Evolutionary conservation across 2,113 vertebrate genomes (phyloP), one percentile per base, ranked within the genome.

Genomic region (Carassius gibelio): DNA sequence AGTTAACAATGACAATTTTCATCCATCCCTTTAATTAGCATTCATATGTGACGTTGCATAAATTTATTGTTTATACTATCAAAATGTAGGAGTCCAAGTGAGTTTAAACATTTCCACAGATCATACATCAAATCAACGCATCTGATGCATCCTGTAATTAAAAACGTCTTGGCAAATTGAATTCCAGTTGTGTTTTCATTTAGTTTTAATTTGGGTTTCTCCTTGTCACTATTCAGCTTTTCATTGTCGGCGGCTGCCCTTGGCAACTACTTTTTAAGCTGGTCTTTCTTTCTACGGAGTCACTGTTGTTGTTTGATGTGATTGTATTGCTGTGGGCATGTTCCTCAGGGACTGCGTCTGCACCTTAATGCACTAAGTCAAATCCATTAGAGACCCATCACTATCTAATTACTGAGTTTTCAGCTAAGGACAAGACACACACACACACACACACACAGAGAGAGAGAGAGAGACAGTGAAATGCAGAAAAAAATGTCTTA

Each of bases 381-480:
- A 88, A 88, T 88, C 84, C 76, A 81, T 88, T 88, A 57, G 76
- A 75, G 50, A 59, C 59, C 69, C 61, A 88, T 83, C 81, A 86
- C 62, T 42, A 83, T 85, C 74, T 85, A 83, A 80, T 86, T 88
- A 79, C 84, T 81, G 50, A 79, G 64, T 82, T 83, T 82, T 72
- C 57, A 66, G 62, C 85, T 76, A 69, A 57, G 23, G n/a, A 85
- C 52, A 66, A 9, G 74, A 86, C 26, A 38, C 8, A 34, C 69
- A 82, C 69, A 19, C 15, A 85, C 75, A 61, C 9, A 72, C 75
- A 66, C 19, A 14, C 13, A 36, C 15, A 55, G 4, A 55, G 15
- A 55, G 3, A 50, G 1, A 50, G 1, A 52, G 3, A 52, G 13
- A 71, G 11, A 38, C 81, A 59, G 19, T 14, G 26, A 83, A 55